phyloP scores from a whole-genome alignment of 1,140 invertebrate genomes.

The Musca domestica region DNA sequence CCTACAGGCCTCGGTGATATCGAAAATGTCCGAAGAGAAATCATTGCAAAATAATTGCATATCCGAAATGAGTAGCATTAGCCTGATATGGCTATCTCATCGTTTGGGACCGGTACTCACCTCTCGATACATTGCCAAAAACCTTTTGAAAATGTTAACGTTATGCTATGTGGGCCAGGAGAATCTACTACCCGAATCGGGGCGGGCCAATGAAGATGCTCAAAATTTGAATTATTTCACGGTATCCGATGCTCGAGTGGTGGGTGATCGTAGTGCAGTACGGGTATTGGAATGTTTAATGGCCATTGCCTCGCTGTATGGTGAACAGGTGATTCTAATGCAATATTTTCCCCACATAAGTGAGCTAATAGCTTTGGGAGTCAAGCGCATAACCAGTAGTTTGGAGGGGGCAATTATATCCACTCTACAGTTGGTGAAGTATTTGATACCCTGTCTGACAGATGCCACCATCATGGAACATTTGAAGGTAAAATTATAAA shows the following conservation, averaged over 20 bases:
- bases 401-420: conserved; percentile 88
- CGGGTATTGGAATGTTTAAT: conserved; percentile 86
- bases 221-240: conserved; percentile 59
- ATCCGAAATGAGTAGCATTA: conserved; percentile 87
- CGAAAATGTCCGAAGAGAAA: conserved; percentile 41
- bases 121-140: conserved; percentile 84
- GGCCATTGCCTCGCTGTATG: conserved; percentile 82
- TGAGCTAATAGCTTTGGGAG: conserved; percentile 75
- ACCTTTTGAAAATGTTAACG: conserved; percentile 89
- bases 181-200: conserved; percentile 61
- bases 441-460: conserved; percentile 77
- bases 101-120: conserved; percentile 92
- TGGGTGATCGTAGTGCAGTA: conserved; percentile 78
- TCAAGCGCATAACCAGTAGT: conserved; percentile 73
- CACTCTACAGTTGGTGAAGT: conserved; percentile 75
- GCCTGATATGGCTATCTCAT: conserved; percentile 88
- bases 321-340: conserved; percentile 87
- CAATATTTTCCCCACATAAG: conserved; percentile 93
- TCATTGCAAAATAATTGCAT: conserved; percentile 62
- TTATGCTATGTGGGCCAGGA: conserved; percentile 88
- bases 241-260: conserved; percentile 61
- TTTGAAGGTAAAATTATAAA: conserved; percentile 62
- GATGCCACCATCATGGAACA: conserved; percentile 85
- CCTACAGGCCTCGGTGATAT: conserved; percentile 47
- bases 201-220: conserved; percentile 39